These are phyloP conservation scores for Aurelia aurita DNA, from an alignment of 30 jellyfish, hydroid and myxozoan species.

Conservation along the genomic window DNA sequence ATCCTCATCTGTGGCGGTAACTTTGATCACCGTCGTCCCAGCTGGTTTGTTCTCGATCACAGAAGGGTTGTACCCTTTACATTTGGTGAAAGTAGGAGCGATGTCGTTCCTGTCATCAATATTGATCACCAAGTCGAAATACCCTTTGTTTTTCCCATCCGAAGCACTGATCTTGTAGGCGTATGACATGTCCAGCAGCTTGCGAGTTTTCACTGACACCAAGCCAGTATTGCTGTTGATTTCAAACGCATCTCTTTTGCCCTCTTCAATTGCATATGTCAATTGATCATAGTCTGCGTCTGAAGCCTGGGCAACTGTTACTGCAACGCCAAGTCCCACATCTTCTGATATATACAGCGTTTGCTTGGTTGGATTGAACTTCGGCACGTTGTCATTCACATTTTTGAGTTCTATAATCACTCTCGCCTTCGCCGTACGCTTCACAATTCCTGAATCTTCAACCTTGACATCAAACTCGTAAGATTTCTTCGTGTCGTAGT, in stretches of 20 bases:
- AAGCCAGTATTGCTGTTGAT: slow-evolving; percentile 65
- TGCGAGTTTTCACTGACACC: slow-evolving; percentile 35
- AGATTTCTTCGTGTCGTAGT: slow-evolving; percentile 72
- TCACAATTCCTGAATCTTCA: slow-evolving; percentile 75
- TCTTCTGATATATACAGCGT: slow-evolving; percentile 64
- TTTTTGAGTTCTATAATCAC: slow-evolving; percentile 71
- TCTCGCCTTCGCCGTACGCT: slow-evolving; percentile 82
- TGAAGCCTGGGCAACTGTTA: slow-evolving; percentile 65
- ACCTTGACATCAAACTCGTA: slow-evolving; percentile 89
- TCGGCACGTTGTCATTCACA: slow-evolving; percentile 92
- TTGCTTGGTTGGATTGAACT: slow-evolving; percentile 62
- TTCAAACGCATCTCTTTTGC: slow-evolving; percentile 27
- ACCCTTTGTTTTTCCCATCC: slow-evolving; percentile 72
- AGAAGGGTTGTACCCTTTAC: slow-evolving; percentile 41
- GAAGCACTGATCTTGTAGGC: slow-evolving; percentile 61
- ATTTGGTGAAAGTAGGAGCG: slow-evolving; percentile 56
- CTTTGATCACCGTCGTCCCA: slow-evolving; percentile 63
- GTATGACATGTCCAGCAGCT: slow-evolving; percentile 13
- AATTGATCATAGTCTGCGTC: slow-evolving; percentile 71
- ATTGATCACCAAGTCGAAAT: slow-evolving; percentile 45
- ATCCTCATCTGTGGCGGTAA: slow-evolving; percentile 70
- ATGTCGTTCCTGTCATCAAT: slow-evolving; percentile 73
- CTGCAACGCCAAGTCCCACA: slow-evolving; percentile 41
- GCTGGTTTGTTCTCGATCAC: slow-evolving; percentile 64
- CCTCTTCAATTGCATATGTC: slow-evolving; percentile 59